Evolutionary conservation across 2,113 vertebrate genomes (phyloP), one percentile per base, ranked within the genome.

Genomic region (Cephalopholis sonnerati): DNA sequence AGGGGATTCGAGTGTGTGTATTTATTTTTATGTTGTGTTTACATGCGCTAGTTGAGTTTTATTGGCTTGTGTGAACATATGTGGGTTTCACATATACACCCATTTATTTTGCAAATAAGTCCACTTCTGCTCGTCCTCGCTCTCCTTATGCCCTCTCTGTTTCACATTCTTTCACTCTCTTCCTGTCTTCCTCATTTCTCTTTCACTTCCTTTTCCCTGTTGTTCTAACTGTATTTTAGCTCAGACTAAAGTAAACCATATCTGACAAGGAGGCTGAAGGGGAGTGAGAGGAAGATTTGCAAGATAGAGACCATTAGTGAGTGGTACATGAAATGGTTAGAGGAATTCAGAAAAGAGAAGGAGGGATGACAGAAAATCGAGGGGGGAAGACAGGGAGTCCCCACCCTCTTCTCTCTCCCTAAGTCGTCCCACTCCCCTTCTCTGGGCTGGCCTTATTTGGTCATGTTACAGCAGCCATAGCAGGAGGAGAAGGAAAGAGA

Each of bases 391-490:
- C 73, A 74, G 86, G 86, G 91, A 91, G 88, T 91, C 89, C 87
- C 90, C 86, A 86, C 93, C 89, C 90, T 82, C 81, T 69, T 90
- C 77, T 82, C 71, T 86, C 82, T 81, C 85, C 68, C 72, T 80
- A 64, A 74, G 73, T 85, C 83, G 57, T 87, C 91, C 77, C 83
- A 87, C 92, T 94, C 91, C 88, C 90, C 83, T 89, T 91, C 80
- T 87, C 82, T 79, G 75, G 92, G 69, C 95, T 81, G 92, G 95
- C 95, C 98, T 97, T 99, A 96, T 99, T 97, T 98, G 98, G 98
- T 97, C 92, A 95, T 93, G 85, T 95, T 62, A 78, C 89, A 68
- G 94, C 89, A 24, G 82, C 92, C 74, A 81, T 59, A 76, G 86
- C 89, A 79, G 89, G 72, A 90, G 74, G 70, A 83, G 71, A 80